phyloP scores from a whole-genome alignment of 2,113 vertebrate genomes.

The Tetrao urogallus region DNA sequence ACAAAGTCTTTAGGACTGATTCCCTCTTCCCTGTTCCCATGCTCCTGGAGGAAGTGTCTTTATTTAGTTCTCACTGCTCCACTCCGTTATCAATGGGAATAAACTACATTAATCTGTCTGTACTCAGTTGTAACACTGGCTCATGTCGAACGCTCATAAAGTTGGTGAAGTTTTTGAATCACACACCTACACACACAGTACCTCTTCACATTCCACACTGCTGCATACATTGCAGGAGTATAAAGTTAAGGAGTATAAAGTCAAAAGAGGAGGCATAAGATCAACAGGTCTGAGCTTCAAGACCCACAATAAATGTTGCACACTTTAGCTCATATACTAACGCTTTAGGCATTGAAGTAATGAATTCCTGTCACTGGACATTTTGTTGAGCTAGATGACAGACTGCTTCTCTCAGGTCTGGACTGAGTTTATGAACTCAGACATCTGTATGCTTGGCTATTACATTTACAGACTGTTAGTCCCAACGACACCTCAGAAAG shows the following conservation, averaged over 20 bases:
- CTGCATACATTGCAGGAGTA: neutral
- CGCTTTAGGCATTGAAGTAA: neutral
- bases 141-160: neutral
- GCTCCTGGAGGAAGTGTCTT: neutral
- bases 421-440: constrained; percentile 1
- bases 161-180: neutral
- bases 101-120: neutral
- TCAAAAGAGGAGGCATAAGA: neutral
- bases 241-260: neutral
- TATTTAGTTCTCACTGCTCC: neutral
- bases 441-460: neutral
- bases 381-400: neutral
- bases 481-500: neutral
- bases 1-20: neutral
- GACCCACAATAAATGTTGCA: neutral
- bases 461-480: constrained; percentile 10
- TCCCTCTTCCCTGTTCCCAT: neutral
- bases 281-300: neutral
- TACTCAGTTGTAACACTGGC: neutral
- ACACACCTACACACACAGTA: neutral
- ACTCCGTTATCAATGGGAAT: neutral
- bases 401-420: neutral
- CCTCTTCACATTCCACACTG: neutral
- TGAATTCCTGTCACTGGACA: neutral
- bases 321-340: neutral